phyloP scores from a whole-genome alignment of 1,140 invertebrate species.

The Diabrotica undecimpunctata region DNA sequence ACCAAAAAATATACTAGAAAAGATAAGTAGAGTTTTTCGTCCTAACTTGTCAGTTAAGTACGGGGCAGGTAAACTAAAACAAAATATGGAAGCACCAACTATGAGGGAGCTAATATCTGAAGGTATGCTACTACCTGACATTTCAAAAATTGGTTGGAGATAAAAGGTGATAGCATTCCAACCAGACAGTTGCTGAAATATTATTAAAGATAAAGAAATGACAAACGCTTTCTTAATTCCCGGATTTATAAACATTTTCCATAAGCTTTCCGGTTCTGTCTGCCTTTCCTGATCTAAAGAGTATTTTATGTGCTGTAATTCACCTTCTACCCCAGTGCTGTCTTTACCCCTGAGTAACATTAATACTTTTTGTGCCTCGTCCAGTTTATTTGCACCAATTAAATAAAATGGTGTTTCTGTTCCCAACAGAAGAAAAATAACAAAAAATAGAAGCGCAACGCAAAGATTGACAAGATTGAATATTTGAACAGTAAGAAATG shows the following conservation, averaged over 20 bases:
- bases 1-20: conserved; percentile 45
- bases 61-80: conserved; percentile 58
- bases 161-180: conserved; percentile 81
- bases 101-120: conserved; percentile 65
- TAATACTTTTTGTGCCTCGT: conserved; percentile 61
- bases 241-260: conserved; percentile 43
- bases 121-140: conserved; percentile 54
- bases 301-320: conserved; percentile 47
- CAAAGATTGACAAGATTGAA: conserved; percentile 51
- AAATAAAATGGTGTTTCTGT: conserved; percentile 78
- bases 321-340: conserved; percentile 53
- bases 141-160: conserved; percentile 66
- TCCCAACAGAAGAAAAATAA: conserved; percentile 47
- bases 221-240: conserved; percentile 62
- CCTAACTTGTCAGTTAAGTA: conserved; percentile 65
- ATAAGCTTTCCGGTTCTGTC: conserved; percentile 29
- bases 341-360: conserved; percentile 57
- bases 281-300: conserved; percentile 13
- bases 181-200: conserved; percentile 72
- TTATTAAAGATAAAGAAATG: conserved; percentile 64
- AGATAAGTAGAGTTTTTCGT: conserved; percentile 61
- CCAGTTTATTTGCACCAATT: conserved; percentile 55
- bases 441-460: conserved; percentile 52
- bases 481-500: conserved; percentile 34
- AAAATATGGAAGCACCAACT: conserved; percentile 63